Evolutionary conservation across 2,888 invertebrate species (phyloP).

Genomic region (Parnassius mnemosyne): DNA sequence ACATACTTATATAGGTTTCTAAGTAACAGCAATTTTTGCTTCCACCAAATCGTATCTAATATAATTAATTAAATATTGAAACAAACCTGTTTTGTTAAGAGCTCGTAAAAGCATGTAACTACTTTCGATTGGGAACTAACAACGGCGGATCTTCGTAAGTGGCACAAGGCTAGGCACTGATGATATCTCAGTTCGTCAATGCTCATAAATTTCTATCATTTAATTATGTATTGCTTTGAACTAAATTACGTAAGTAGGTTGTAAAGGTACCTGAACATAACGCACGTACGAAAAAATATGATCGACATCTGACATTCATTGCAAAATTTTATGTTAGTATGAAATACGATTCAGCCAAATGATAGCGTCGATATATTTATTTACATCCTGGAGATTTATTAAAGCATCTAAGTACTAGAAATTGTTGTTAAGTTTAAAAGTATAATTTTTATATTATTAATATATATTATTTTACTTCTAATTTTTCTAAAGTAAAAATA

Average conservation of each 20-base stretch:
- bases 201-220: constrained; percentile 36
- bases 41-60: too few relatives aligned
- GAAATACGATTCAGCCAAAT: too few relatives aligned
- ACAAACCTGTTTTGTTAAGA: constrained; percentile 5
- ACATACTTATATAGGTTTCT: too few relatives aligned
- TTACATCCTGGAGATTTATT: too few relatives aligned
- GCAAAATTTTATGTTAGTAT: constrained; percentile 3
- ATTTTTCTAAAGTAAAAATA: too few relatives aligned
- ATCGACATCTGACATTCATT: constrained; percentile 13
- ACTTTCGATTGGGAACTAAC: constrained; percentile 27
- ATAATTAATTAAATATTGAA: constrained; percentile 4
- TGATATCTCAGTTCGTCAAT: constrained; percentile 37
- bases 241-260: constrained; percentile 18
- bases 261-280: neutral
- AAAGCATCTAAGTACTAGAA: too few relatives aligned
- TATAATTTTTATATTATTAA: too few relatives aligned
- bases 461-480: too few relatives aligned
- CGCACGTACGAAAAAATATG: constrained; percentile 12
- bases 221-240: constrained; percentile 30
- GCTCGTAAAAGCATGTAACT: constrained; percentile 19
- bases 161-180: constrained; percentile 42
- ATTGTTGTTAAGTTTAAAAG: too few relatives aligned
- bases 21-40: too few relatives aligned
- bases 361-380: too few relatives aligned
- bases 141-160: constrained; percentile 33